Evolutionary conservation across 1,140 invertebrate genomes (phyloP), one percentile per base, ranked within the genome.

Genomic region (Pinna nobilis): DNA sequence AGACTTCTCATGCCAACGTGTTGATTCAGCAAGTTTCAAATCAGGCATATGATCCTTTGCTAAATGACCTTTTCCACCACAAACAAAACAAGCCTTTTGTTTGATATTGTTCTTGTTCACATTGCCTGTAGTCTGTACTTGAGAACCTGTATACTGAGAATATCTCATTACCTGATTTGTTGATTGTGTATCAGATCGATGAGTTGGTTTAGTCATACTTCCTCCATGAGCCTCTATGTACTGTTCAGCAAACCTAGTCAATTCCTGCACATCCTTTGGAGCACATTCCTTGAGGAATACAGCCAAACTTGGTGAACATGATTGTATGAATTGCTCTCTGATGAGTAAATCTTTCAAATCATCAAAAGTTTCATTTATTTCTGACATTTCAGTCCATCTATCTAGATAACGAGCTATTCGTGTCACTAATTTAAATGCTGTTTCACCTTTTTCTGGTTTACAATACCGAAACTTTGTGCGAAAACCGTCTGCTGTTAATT

Each of bases 361-460:
- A 15, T 41, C 53, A 44, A 28, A 57, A 39, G 51, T 57, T 41
- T 51, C 33, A 25, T 33, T 3, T 57, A 25, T 32, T 57, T 44
- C 47, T 39, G 66, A 23, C 15, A 69, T 35, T 18, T 28, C 23
- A 15, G 44, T 37, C 66, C 51, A 69, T 35, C 53, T 57, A 32
- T 30, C 33, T n/a, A 69, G 33, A 39, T 59, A 69, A 11, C 44
- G 57, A 44, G 44, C 51, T 4, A 59, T 18, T 41, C 66, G 35
- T 20, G 66, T 37, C n/a, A 69, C 33, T 32, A 69, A 69, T 35
- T 69, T 51, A 11, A 32, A 47, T 18, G 66, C n/a, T 30, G 3
- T 69, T 28, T 69, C 66, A 69, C 66, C 66, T 57, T 39, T 18
- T 28, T 69, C 66, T 47, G 66, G 66, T 57, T 59, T 69, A 39